A percentile compares a stretch with the other conserved stretches of the same genome.
These are phyloP conservation scores for Pterophyllum scalare DNA, from an alignment of 2,113 vertebrate genomes.

Conservation along the genomic window DNA sequence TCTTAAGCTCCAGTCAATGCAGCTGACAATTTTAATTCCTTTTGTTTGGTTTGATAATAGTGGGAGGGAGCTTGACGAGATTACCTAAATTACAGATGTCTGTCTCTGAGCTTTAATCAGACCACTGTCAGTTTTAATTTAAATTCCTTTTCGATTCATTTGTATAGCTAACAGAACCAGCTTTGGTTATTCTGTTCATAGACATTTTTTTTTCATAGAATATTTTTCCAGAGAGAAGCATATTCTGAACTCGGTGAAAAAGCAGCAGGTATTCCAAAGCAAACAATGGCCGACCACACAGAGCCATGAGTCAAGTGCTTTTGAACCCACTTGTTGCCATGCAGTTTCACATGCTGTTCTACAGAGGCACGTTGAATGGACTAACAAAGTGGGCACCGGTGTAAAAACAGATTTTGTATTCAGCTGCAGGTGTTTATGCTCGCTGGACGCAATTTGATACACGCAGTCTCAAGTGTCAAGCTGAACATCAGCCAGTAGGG, in stretches of 20 bases:
- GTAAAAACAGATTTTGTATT: constrained; percentile 29
- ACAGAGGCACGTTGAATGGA: constrained; percentile 27
- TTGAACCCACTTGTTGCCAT: constrained; percentile 46
- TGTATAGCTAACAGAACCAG: not conserved
- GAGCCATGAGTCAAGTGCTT: constrained; percentile 60
- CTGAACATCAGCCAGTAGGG: constrained; percentile 2
- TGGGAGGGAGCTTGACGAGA: not conserved
- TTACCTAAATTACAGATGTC: not conserved
- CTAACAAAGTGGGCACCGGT: constrained; percentile 21
- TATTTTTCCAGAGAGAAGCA: not conserved
- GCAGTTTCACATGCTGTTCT: constrained; percentile 38
- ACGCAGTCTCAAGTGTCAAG: constrained; percentile 41
- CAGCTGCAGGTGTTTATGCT: constrained; percentile 34
- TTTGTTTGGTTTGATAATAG: not conserved
- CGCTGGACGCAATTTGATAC: constrained; percentile 33
- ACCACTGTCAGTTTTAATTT: not conserved
- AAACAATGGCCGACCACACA: constrained; percentile 47
- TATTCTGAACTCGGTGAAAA: not conserved
- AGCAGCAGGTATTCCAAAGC: constrained; percentile 20
- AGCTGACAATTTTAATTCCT: not conserved
- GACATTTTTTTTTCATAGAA: not conserved
- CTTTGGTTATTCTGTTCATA: not conserved
- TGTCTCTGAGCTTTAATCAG: not conserved
- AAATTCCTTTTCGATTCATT: not conserved
- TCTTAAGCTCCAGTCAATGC: not conserved